Conservation (phyloP, 2,797 vertebrate genomes). For the Gambusia yucatana region DNA sequence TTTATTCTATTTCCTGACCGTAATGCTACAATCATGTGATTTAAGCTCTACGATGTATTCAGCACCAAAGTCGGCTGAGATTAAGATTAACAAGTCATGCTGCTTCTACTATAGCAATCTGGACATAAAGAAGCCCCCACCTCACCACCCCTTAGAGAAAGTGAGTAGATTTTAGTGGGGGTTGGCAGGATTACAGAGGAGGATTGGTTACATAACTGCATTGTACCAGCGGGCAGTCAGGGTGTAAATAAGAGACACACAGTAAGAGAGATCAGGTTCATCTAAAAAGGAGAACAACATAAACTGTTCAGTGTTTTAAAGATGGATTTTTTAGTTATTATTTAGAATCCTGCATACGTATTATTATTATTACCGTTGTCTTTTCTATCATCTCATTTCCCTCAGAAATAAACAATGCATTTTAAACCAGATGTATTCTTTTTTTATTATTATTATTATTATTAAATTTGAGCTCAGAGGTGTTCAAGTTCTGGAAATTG, state of each 20-base stretch:
- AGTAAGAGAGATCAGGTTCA: neutral
- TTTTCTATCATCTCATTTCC: too few relatives aligned
- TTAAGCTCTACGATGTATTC: constrained; percentile 24
- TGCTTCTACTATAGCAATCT: constrained; percentile 63
- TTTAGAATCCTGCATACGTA: too few relatives aligned
- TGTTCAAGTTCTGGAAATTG: too few relatives aligned
- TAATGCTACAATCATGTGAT: neutral
- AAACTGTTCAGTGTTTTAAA: neutral
- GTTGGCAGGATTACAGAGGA: constrained; percentile 64
- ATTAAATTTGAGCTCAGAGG: too few relatives aligned
- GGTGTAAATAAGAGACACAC: neutral
- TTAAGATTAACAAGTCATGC: constrained; percentile 68
- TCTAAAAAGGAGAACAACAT: neutral
- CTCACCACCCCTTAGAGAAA: neutral
- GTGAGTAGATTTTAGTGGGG: constrained; percentile 7
- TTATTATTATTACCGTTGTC: too few relatives aligned
- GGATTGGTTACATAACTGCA: constrained; percentile 81
- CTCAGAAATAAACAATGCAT: too few relatives aligned
- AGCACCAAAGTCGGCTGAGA: constrained; percentile 47
- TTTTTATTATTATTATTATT: too few relatives aligned
- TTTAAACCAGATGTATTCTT: too few relatives aligned
- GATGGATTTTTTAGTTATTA: neutral
- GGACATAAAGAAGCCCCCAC: constrained; percentile 41
- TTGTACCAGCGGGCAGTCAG: constrained; percentile 64
- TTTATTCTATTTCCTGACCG: neutral